phyloP scores from a whole-genome alignment of 2,113 vertebrate species.

The Lynx canadensis region DNA sequence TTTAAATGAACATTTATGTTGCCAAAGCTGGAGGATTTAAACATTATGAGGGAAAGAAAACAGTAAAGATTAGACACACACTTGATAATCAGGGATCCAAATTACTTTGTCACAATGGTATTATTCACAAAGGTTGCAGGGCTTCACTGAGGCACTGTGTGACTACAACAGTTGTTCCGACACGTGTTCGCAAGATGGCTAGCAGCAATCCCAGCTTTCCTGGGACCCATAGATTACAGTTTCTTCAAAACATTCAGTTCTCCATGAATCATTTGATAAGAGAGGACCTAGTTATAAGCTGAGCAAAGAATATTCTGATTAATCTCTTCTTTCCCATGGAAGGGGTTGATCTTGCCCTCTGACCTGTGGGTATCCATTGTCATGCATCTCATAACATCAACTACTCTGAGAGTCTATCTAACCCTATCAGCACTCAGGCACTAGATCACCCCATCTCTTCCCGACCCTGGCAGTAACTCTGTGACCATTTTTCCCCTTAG shows the following conservation, averaged over 20 bases:
- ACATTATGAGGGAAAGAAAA: background rate
- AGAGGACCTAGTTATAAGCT: conserved; percentile 63
- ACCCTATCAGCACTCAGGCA: conserved; percentile 60
- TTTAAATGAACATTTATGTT: conserved; percentile 30
- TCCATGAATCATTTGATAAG: conserved; percentile 66
- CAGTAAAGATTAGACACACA: background rate
- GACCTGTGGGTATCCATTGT: conserved; percentile 49
- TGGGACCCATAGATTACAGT: conserved; percentile 1
- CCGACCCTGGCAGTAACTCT: conserved; percentile 62
- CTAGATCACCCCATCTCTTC: conserved; percentile 69
- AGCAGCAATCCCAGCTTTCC: conserved; percentile 35
- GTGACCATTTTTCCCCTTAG: conserved; percentile 62
- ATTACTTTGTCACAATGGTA: conserved; percentile 44
- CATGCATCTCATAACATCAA: conserved; percentile 70
- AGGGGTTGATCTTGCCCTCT: conserved; percentile 67
- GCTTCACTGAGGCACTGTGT: background rate
- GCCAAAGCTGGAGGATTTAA: background rate
- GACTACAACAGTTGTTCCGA: background rate
- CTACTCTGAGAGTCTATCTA: conserved; percentile 58
- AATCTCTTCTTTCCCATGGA: conserved; percentile 69
- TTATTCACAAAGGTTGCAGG: background rate
- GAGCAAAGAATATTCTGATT: conserved; percentile 76
- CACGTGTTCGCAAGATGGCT: background rate
- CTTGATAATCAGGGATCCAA: background rate
- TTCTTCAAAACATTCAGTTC: conserved; percentile 63